Conservation (phyloP, 2,888 invertebrate species). For the Alentia gelatinosa region DNA sequence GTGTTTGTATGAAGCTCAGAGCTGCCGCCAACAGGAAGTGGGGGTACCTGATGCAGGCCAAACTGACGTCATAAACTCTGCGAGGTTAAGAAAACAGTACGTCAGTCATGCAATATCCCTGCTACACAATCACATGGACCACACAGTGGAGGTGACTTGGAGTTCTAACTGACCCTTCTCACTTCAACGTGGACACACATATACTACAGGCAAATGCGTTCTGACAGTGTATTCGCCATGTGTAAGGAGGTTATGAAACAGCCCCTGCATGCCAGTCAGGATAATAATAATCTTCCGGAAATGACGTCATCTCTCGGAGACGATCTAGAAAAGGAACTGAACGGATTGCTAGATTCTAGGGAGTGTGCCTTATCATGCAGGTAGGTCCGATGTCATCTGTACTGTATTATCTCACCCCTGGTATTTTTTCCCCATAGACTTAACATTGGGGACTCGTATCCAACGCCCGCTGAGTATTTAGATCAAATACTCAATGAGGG, state of each 20-base stretch:
- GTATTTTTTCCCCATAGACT: no score
- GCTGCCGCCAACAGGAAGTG: background rate
- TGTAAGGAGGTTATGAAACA: conserved; percentile 6
- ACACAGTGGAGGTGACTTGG: background rate
- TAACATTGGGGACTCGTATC: no score
- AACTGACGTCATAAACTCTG: background rate
- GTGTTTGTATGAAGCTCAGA: no score
- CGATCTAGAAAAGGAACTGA: conserved; percentile 31
- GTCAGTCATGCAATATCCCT: background rate
- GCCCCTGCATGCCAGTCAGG: background rate
- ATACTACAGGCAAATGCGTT: background rate
- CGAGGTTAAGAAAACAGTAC: background rate
- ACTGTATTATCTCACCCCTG: no score
- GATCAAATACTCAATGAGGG: no score
- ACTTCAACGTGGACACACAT: background rate
- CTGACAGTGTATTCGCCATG: background rate
- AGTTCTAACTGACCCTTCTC: no score
- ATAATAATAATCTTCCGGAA: background rate
- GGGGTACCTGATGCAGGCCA: background rate
- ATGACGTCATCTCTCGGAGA: conserved; percentile 28
- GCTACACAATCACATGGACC: background rate
- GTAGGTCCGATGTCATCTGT: no score
- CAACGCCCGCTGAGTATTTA: no score
- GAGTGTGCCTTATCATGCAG: background rate
- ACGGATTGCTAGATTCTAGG: background rate